A percentile compares a stretch with the other conserved stretches of the same genome.
These are phyloP conservation scores for Metopolophium dirhodum DNA, from an alignment of 1,140 invertebrate genomes.

Conservation along the genomic window DNA sequence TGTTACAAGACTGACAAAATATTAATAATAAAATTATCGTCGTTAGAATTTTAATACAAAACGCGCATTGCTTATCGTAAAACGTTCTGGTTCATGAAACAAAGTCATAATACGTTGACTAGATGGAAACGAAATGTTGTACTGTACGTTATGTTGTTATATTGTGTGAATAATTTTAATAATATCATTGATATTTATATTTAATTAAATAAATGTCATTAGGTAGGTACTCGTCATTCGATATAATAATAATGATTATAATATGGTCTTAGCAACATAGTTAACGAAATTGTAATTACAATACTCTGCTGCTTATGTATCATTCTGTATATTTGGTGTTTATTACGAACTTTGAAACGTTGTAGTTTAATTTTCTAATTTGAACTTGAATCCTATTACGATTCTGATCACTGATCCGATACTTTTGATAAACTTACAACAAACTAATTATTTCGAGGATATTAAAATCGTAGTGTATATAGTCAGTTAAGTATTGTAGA, in stretches of 20 bases:
- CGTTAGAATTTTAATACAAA: not conserved
- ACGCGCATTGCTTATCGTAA: not conserved
- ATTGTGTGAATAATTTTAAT: not conserved
- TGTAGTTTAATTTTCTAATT: not conserved
- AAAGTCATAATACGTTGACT: not conserved
- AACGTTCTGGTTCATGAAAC: not conserved
- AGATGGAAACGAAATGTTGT: not conserved
- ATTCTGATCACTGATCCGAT: not conserved
- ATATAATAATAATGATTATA: not conserved
- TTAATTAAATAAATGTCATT: too few relatives aligned
- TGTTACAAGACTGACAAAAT: not conserved
- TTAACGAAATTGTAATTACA: not conserved
- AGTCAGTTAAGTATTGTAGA: not conserved
- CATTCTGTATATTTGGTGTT: not conserved
- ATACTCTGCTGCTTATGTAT: not conserved
- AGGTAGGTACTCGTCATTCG: not conserved
- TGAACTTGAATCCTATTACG: not conserved
- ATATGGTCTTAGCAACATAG: not conserved
- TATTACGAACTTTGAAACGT: not conserved
- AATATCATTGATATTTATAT: not conserved
- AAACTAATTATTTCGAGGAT: constrained; percentile 7
- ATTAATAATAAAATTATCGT: not conserved
- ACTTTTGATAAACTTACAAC: not conserved
- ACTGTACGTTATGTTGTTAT: too few relatives aligned
- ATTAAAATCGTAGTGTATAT: not conserved